Base-by-base conservation (phyloP, 2,888 invertebrate species). In the Hypsopygia costalis region DNA sequence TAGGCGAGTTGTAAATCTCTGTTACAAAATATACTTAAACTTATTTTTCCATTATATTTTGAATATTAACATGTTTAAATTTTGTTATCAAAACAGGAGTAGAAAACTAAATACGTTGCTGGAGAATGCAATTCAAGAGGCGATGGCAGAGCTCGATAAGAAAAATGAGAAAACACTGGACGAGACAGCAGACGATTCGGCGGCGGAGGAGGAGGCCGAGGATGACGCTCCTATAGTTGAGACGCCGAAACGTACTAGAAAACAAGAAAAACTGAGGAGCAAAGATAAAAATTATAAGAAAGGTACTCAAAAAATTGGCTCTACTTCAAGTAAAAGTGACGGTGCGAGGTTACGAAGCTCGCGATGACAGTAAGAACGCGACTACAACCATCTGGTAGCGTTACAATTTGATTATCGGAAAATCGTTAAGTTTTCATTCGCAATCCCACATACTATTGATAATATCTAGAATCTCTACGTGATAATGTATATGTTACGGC, bases 81-180 rank as follows among this genome's bases (percentile, higher is more conserved):
- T 16, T 16, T 16, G 16, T 43, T 53, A 42, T 58, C 55, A 53
- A 52, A 55, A 59, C 91, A 97, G 97, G 93, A 96, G 96, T 91
- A 93, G 97, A 91, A 96, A 96, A 94, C 90, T 97, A 91, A 96
- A 96, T 85, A 93, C 93, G 56, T 94, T 95, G 76, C 90, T 97
- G 67, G 97, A 97, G 85, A 94, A 94, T 70, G 97, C 97, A 41
- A 97, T 97, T 69, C 96, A 97, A 89, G 96, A 97, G 86, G 97
- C 97, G 41, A 96, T 97, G 96, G 91, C 93, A 51, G 96, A 96
- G 79, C 86, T 97, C 68, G 97, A 97, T 81, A 92, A 93, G 73
- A 91, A 91, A 69, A 90, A 90, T 22, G 90, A 89, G 25, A 41
- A 37, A 6, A 36, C 43, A 11, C 36, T 34, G 1, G 57, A 53